These are phyloP conservation scores for Moxostoma hubbsi DNA, from an alignment of 2,797 vertebrate species.

Conservation along the genomic window DNA sequence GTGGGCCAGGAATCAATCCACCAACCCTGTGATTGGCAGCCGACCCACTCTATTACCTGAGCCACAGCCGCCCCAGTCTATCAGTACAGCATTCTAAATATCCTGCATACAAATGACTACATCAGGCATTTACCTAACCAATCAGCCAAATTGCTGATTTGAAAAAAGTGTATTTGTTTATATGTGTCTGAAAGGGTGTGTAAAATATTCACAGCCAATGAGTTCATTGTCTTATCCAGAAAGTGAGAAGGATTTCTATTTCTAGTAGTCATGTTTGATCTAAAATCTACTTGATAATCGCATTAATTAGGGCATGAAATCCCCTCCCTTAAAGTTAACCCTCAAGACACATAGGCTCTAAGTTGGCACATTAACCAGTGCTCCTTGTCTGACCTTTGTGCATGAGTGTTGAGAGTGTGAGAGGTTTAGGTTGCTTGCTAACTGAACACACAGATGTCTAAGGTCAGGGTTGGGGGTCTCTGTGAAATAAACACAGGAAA, in stretches of 20 bases:
- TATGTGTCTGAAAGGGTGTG: not conserved
- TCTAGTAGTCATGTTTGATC: not conserved
- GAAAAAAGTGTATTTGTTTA: not conserved
- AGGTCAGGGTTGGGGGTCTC: conserved; percentile 51
- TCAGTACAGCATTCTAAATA: not conserved
- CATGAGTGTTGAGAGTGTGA: conserved; percentile 31
- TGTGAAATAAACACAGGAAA: conserved; percentile 70
- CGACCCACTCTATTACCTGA: too few species aligned
- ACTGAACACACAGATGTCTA: conserved; percentile 46
- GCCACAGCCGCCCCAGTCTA: too few species aligned
- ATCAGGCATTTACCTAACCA: not conserved
- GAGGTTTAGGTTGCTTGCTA: conserved; percentile 48
- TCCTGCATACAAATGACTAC: not conserved
- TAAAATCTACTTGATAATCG: not conserved
- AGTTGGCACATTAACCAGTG: conserved; percentile 36
- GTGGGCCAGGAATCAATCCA: too few species aligned
- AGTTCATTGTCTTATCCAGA: not conserved
- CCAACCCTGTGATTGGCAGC: too few species aligned
- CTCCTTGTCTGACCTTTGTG: conserved; percentile 45
- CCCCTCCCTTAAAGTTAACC: not conserved
- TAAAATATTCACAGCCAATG: not conserved
- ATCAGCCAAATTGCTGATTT: conserved; percentile 2
- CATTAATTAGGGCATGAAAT: not conserved
- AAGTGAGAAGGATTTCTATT: not conserved
- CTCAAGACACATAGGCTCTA: not conserved